These are phyloP conservation scores for Apteryx owenii DNA, from an alignment of 2,113 vertebrate species.

Conservation along the genomic window DNA sequence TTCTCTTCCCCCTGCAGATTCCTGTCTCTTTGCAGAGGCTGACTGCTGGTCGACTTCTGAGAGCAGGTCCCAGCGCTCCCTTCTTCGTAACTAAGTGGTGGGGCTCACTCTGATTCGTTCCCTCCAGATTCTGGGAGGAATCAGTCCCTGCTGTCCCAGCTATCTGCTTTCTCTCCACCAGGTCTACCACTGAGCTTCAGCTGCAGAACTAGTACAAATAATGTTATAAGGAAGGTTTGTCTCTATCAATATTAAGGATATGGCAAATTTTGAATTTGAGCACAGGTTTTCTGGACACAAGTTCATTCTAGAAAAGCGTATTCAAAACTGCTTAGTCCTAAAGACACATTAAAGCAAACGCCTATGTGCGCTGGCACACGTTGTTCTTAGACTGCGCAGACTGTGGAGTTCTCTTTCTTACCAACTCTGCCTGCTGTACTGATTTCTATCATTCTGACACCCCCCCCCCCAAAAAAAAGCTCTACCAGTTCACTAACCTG, in stretches of 20 bases:
- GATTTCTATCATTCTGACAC: neutral
- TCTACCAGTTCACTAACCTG: neutral
- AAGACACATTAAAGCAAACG: neutral
- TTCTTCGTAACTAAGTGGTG: neutral
- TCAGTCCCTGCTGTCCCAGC: neutral
- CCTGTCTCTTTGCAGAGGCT: neutral
- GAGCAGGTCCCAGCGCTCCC: neutral
- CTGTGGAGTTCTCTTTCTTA: neutral
- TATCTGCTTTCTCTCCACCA: neutral
- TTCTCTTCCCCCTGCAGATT: neutral
- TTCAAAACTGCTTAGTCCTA: neutral
- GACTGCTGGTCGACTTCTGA: neutral
- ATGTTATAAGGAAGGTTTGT: neutral
- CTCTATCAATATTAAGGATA: neutral
- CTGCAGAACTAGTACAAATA: rapidly evolving
- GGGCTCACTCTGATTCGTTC: neutral
- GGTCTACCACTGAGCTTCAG: neutral
- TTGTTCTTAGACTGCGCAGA: neutral
- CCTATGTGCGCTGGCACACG: neutral
- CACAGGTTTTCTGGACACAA: neutral
- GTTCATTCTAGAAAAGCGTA: neutral
- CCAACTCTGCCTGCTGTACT: neutral
- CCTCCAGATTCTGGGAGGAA: neutral
- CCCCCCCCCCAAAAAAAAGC: neutral
- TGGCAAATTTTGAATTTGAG: neutral